Percentiles rank a stretch among this genome's conserved stretches.
Evolutionary conservation across 2,113 vertebrate genomes (phyloP).

Genomic region (Lontra canadensis): DNA sequence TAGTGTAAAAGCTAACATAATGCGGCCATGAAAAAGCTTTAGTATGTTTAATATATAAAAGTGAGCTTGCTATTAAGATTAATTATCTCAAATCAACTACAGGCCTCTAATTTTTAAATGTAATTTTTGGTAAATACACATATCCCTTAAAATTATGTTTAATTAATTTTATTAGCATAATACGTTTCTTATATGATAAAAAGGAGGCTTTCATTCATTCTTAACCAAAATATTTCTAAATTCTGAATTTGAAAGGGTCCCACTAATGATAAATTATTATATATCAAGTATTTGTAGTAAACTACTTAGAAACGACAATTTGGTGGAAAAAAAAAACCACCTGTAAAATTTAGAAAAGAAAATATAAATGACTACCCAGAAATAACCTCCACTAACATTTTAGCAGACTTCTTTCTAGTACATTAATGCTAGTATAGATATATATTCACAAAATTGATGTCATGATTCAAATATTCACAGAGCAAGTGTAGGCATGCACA

Average conservation of each 20-base stretch:
- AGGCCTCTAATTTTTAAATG: background rate
- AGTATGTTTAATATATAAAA: background rate
- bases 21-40: background rate
- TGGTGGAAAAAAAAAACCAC: background rate
- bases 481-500: background rate
- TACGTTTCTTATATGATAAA: background rate
- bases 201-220: background rate
- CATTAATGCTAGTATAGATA: background rate
- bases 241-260: background rate
- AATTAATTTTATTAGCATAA: background rate
- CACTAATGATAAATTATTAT: background rate
- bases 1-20: background rate
- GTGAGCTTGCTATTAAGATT: background rate
- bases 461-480: background rate
- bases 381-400: background rate
- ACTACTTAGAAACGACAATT: background rate
- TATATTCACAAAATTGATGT: background rate
- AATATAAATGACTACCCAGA: background rate
- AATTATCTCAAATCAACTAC: background rate
- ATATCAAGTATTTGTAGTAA: background rate
- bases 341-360: slow-evolving; percentile 3
- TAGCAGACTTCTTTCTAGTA: background rate
- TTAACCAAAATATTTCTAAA: slow-evolving; percentile 36
- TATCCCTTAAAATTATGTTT: background rate
- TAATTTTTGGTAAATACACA: background rate